phyloP scores from a whole-genome alignment of 2,797 vertebrate species.

The Tachyglossus aculeatus region DNA sequence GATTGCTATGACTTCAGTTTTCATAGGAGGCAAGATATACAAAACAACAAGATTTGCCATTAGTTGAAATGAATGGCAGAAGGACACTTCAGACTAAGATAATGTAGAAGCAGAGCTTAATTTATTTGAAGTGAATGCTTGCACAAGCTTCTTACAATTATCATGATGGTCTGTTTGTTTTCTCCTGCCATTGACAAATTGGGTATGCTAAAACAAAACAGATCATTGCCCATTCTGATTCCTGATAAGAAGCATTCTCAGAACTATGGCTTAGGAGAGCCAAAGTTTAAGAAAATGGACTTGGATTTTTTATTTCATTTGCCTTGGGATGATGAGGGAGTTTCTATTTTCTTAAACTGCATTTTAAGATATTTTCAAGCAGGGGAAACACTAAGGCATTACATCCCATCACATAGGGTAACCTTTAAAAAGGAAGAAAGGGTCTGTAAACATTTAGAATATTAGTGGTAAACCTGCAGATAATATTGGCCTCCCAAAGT shows the following conservation, averaged over 20 bases:
- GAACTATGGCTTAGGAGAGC: no score
- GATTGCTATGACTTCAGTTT: background rate
- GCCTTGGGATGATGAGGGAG: no score
- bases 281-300: no score
- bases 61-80: constrained; percentile 23
- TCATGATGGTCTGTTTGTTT: constrained; percentile 67
- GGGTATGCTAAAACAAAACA: constrained; percentile 65
- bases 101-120: constrained; percentile 43
- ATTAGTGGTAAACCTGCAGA: no score
- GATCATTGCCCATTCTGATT: constrained; percentile 48
- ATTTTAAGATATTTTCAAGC: no score
- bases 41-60: background rate
- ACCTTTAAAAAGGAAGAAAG: no score
- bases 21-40: constrained; percentile 2
- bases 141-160: constrained; percentile 56
- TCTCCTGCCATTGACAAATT: constrained; percentile 68
- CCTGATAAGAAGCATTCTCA: constrained; percentile 72
- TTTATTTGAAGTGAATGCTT: constrained; percentile 59
- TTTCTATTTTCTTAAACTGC: no score
- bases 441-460: no score
- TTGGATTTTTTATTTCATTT: no score
- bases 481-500: no score
- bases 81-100: constrained; percentile 36
- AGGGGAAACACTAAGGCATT: no score
- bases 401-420: no score